A percentile compares a stretch with the other conserved stretches of the same genome.
Conservation (phyloP, 2,888 invertebrate genomes). For the Venusia cambrica region DNA sequence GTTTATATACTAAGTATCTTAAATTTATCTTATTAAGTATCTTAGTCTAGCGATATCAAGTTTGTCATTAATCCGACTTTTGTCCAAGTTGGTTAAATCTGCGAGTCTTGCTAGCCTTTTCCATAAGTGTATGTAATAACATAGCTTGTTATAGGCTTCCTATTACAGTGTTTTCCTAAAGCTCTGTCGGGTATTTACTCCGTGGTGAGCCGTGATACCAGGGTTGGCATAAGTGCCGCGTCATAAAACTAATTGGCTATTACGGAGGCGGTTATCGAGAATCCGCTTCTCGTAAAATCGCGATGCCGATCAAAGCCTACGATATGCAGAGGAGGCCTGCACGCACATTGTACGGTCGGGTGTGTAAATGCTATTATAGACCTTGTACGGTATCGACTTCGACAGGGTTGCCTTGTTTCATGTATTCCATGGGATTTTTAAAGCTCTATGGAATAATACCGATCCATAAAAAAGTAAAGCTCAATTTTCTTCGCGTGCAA, state of each 20-base stretch:
- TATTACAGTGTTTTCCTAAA: too few relatives aligned
- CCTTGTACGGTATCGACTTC: too few relatives aligned
- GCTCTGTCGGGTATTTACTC: conserved; percentile 9
- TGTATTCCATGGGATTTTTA: conserved; percentile 2
- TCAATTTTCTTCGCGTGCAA: too few relatives aligned
- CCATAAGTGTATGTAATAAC: neutral
- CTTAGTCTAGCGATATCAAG: too few relatives aligned
- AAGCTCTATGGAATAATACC: too few relatives aligned
- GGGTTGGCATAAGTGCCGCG: conserved; percentile 38
- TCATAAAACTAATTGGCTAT: conserved; percentile 52
- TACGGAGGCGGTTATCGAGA: conserved; percentile 39
- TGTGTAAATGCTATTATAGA: conserved; percentile 2
- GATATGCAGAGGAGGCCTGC: conserved; percentile 34
- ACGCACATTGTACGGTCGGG: conserved; percentile 17
- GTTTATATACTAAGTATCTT: too few relatives aligned
- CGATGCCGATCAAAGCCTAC: conserved; percentile 39
- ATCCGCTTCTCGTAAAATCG: conserved; percentile 42
- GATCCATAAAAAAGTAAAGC: too few relatives aligned
- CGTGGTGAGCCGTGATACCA: conserved; percentile 20
- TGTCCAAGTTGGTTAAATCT: too few relatives aligned
- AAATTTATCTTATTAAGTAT: too few relatives aligned
- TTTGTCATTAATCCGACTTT: too few relatives aligned
- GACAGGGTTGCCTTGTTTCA: conserved; percentile 1
- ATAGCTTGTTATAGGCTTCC: neutral
- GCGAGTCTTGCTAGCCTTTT: too few relatives aligned